Evolutionary conservation across 2,113 vertebrate species (phyloP), one percentile per base, ranked within the genome.

Genomic region (Oreochromis tanganicae): DNA sequence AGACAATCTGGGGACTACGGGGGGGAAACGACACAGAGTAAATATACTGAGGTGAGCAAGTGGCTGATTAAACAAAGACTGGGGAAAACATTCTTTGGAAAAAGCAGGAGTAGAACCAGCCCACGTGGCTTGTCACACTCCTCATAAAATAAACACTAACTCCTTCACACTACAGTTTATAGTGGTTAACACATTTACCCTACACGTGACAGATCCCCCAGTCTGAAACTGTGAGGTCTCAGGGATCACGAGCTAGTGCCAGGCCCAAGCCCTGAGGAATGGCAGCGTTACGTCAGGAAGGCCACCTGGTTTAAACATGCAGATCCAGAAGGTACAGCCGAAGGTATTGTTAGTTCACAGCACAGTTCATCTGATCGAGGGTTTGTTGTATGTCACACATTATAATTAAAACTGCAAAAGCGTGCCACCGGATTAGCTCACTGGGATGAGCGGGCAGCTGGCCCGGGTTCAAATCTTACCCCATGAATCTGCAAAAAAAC

Each of bases 371-470:
- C 63, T 7, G 32, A 13, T 38, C 2, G 11, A 41, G 2, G 4
- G 1, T 41, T 68, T 14, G 63, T 68, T 21, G 2, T 19, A 41
- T 38, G 11, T 21, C 7, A 0, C 36, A 0, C 59, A 11, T 63
- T 71, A 24, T 71, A 41, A 38, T 14, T 71, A 71, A 71, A 41
- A 71, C 7, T 2, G 36, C 63, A 71, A 19, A 63, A n/a, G 59
- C 2, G 17, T 36, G 19, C 32, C 16, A 63, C 16, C 2, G 9
- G 32, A 63, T 63, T 63, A n/a, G 16, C 32, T 63, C 17, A 11
- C 32, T 36, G 59, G 16, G 32, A 63, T 36, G 16, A 63, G 32
- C 19, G 9, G 59, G 2, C 16, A 0, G 59, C 59, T 3, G 5
- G 0, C 16, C 29, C 1, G 3, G 16, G 59, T 63, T 63, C 9